Percentiles rank a stretch among this genome's conserved stretches.
Conservation (phyloP, 2,888 invertebrate genomes). For the Aphidoletes aphidimyza region DNA sequence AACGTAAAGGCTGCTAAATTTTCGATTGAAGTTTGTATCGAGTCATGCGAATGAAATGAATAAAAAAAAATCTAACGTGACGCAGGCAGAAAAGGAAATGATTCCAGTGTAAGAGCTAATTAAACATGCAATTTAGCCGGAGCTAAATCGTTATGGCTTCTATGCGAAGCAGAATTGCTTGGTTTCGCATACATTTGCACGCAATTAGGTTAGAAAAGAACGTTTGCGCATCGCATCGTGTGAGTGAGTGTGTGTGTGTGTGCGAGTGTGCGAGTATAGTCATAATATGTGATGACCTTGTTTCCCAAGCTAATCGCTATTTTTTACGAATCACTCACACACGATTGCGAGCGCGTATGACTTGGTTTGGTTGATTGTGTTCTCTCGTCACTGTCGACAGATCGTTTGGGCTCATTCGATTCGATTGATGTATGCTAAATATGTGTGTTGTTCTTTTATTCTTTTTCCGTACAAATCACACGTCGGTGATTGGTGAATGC, state of each 20-base stretch:
- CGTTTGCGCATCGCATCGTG: background rate
- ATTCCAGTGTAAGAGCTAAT: constrained; percentile 35
- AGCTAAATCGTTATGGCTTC: constrained; percentile 20
- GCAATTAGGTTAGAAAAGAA: constrained; percentile 22
- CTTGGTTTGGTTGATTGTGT: background rate
- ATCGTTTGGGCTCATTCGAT: background rate
- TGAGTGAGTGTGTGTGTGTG: background rate
- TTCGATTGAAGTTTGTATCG: background rate
- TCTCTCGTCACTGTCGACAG: background rate
- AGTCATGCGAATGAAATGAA: background rate
- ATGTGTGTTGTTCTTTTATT: background rate
- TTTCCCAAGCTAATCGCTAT: constrained; percentile 43
- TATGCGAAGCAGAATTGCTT: background rate
- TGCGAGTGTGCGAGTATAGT: background rate
- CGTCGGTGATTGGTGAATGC: background rate
- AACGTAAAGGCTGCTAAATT: background rate
- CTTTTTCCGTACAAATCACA: background rate
- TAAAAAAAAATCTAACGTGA: background rate
- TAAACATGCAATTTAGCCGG: constrained; percentile 21
- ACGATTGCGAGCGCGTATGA: background rate
- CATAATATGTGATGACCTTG: constrained; percentile 51
- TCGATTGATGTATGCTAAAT: background rate
- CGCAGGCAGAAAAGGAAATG: constrained; percentile 22
- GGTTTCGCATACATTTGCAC: constrained; percentile 15
- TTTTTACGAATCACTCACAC: constrained; percentile 29